Evolutionary conservation across 2,888 invertebrate genomes (phyloP).

Genomic region (Trissolcus brochymenae): DNA sequence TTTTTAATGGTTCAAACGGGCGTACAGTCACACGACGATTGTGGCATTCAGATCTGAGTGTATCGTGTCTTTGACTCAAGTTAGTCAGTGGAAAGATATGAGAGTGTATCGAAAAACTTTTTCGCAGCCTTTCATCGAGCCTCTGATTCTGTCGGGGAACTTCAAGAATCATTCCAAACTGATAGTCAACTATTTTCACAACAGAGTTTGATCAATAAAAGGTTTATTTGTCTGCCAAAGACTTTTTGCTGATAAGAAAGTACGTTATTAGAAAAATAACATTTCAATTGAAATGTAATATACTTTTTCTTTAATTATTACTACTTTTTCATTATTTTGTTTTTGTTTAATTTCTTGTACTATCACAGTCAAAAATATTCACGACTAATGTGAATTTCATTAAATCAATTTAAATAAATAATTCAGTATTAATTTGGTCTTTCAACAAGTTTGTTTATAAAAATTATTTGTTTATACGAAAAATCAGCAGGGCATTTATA

Average conservation of each 20-base stretch:
- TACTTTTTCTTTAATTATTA: too few relatives aligned
- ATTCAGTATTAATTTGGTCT: too few relatives aligned
- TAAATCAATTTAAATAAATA: too few relatives aligned
- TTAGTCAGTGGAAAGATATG: constrained; percentile 43
- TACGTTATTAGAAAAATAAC: constrained; percentile 6
- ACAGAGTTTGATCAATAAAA: constrained; percentile 38
- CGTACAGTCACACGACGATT: constrained; percentile 2
- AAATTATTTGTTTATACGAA: too few relatives aligned
- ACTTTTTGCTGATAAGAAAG: constrained; percentile 31
- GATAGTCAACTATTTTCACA: constrained; percentile 31
- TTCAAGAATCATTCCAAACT: constrained; percentile 40
- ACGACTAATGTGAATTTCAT: too few relatives aligned
- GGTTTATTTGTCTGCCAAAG: constrained; percentile 22
- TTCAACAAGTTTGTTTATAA: too few relatives aligned
- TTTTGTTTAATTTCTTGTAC: too few relatives aligned
- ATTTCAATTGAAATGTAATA: too few relatives aligned
- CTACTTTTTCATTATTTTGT: too few relatives aligned
- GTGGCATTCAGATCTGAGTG: constrained; percentile 8
- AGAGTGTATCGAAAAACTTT: constrained; percentile 37
- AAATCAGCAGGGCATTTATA: too few relatives aligned
- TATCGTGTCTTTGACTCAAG: constrained; percentile 32
- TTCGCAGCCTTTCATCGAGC: constrained; percentile 23
- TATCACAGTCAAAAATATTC: too few relatives aligned
- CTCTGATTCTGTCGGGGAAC: constrained; percentile 26
- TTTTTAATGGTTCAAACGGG: constrained; percentile 25